Evolutionary conservation across 2,113 vertebrate genomes (phyloP), one percentile per base, ranked within the genome.

Genomic region (Melanerpes formicivorus): DNA sequence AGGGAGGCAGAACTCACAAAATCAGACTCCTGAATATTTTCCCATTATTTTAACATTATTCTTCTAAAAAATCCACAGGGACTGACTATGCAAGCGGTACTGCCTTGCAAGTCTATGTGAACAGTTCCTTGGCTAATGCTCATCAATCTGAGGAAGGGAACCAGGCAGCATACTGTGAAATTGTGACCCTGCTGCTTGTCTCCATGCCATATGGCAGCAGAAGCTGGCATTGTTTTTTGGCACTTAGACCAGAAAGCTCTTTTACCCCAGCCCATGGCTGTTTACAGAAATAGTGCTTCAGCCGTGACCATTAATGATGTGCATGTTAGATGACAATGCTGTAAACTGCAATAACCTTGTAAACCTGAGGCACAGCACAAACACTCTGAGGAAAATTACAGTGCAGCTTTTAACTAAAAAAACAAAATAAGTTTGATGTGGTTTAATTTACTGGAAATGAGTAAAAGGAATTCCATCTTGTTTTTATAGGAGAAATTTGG

Each of bases 161-260:
- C 11, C 40, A 84, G 80, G 88, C 2, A 14, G 50, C 69, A 65
- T 62, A 66, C 44, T 44, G 58, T 22, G 67, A 74, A 84, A 80
- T 72, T 22, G 66, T 90, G 80, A 77, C 88, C 64, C 89, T 90
- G 80, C 52, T 88, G 74, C 67, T 87, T 94, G 82, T 96, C 70
- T 67, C 52, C 37, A 5, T 93, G 92, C 94, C 93, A 93, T 88
- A 80, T 88, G 95, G 87, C 88, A 93, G 85, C 58, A 95, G 91
- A 95, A 80, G 46, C 54, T 90, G 22, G 4, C 40, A n/a, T 50
- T 77, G 71, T 64, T 79, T 71, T 95, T 92, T 92, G 92, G 84
- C 62, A 60, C 26, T 29, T 30, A 32, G 40, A 66, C 32, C 40
- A 91, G 80, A 88, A 73, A 92, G 32, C 26, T 88, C 63, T 78